phyloP scores from a whole-genome alignment of 2,797 vertebrate genomes.

The Xiphophorus birchmanni region DNA sequence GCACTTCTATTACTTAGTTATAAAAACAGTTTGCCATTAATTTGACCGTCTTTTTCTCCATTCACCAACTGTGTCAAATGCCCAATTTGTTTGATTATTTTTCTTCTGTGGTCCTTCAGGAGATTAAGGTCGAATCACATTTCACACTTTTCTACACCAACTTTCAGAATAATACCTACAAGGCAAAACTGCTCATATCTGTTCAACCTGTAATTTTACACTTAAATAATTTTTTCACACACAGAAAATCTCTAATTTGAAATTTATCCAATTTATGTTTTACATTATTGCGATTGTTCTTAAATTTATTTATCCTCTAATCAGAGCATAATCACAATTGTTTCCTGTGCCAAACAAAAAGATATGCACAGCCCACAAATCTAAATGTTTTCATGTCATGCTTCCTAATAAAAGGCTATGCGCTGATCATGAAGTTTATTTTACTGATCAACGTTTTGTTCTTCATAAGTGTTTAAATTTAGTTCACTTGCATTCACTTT shows the following conservation, averaged over 20 bases:
- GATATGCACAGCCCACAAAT: not conserved
- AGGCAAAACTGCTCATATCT: not conserved
- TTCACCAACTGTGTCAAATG: no score
- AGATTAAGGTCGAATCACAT: not conserved
- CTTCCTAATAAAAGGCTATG: not conserved
- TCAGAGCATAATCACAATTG: not conserved
- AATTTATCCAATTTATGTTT: not conserved
- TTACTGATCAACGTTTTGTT: not conserved
- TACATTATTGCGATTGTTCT: not conserved
- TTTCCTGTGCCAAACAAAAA: not conserved
- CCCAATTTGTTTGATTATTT: not conserved
- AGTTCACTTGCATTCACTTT: not conserved
- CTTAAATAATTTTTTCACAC: not conserved
- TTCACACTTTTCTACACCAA: not conserved
- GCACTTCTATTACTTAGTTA: not conserved
- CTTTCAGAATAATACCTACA: not conserved
- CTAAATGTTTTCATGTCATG: not conserved
- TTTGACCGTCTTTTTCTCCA: not conserved
- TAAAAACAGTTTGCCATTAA: not conserved
- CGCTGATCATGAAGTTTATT: not conserved
- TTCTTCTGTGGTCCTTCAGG: not conserved
- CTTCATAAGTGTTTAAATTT: not conserved
- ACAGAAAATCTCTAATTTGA: not conserved
- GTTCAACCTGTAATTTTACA: not conserved
- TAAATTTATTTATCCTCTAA: not conserved